phyloP scores from a whole-genome alignment of 2,888 invertebrate species.

The Lasiommata megera region DNA sequence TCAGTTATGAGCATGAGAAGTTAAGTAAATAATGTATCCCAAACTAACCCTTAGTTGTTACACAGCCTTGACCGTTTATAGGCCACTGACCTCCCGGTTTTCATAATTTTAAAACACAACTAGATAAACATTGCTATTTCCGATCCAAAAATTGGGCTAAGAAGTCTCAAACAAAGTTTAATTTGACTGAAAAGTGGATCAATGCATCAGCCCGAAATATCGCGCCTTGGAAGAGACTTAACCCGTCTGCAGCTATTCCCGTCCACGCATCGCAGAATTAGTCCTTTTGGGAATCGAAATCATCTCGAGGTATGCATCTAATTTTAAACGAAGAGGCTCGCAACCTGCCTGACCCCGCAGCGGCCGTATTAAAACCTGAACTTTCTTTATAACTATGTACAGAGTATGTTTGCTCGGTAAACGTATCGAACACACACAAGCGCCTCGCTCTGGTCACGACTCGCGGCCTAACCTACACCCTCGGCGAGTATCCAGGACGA shows the following conservation, averaged over 20 bases:
- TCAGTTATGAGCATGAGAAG: background rate
- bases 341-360: conserved; percentile 78
- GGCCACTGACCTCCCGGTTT: conserved; percentile 53
- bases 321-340: conserved; percentile 79
- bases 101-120: background rate
- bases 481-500: conserved; percentile 68
- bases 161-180: background rate
- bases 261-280: conserved; percentile 62
- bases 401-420: conserved; percentile 73
- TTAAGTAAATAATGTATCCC: conserved; percentile 8
- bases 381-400: conserved; percentile 79
- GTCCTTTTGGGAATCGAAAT: conserved; percentile 56
- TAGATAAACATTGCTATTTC: background rate
- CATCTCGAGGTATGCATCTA: conserved; percentile 76
- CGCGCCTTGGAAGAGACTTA: conserved; percentile 53
- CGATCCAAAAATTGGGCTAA: background rate
- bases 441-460: conserved; percentile 74
- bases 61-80: conserved; percentile 64
- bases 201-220: conserved; percentile 76
- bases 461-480: conserved; percentile 62
- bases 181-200: conserved; percentile 37
- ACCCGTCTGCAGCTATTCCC: conserved; percentile 64
- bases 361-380: conserved; percentile 78
- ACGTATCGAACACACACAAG: conserved; percentile 72
- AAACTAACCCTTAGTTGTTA: conserved; percentile 43